Base-by-base conservation (phyloP, 30 jellyfish, hydroid and myxozoan genomes). In the Haliclystus octoradiatus region DNA sequence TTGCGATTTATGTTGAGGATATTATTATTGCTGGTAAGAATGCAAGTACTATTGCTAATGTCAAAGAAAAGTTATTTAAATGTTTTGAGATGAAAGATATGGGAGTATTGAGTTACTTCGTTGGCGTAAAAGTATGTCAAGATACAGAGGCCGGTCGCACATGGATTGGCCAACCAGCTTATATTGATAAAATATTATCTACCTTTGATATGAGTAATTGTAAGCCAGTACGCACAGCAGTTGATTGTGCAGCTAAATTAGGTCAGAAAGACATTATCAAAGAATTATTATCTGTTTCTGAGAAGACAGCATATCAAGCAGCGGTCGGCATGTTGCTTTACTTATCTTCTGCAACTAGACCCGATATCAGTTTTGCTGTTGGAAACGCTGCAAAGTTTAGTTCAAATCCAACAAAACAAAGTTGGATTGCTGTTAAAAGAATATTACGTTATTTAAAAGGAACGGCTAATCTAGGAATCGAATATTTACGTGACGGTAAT, bases 391-490 rank as follows among this genome's bases (percentile, higher is more conserved):
- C 94, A 12, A 31, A 67, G 26, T 74, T 1, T 64, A 0, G 52
- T 0, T 2, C 74, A 2, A 60, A 53, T 1, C 89, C 84, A 67
- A 2, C 75, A 1, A 49, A 62, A 34, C 49, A 53, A 31, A 90
- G 74, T 66, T 73, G 91, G 84, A 49, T 22, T 4, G 90, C 76
- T n/a, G 94, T 82, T 80, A n/a, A n/a, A n/a, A n/a, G n/a, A n/a
- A n/a, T n/a, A n/a, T n/a, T n/a, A n/a, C n/a, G n/a, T n/a, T n/a
- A 72, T 60, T 35, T 72, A n/a, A 63, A 53, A 2, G 94, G n/a
- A n/a, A n/a, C n/a, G n/a, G n/a, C n/a, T n/a, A n/a, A n/a, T n/a
- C n/a, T n/a, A n/a, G n/a, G n/a, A n/a, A n/a, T n/a, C n/a, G n/a
- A n/a, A n/a, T n/a, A n/a, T n/a, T n/a, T n/a, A n/a, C n/a, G n/a